Evolutionary conservation across 2,113 vertebrate genomes (phyloP).

Genomic region (Labeo rohita): DNA sequence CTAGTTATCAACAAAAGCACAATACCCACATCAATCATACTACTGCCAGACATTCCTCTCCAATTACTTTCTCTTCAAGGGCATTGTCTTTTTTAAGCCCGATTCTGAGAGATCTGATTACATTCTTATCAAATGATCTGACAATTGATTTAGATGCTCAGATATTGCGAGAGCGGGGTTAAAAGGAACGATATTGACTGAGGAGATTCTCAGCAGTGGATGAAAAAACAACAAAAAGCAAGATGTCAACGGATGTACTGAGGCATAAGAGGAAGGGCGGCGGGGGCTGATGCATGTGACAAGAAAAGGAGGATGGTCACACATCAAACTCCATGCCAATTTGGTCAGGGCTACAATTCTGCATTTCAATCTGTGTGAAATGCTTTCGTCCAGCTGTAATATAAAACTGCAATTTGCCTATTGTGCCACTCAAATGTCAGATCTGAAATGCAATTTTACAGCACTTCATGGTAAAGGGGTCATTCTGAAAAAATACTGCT

Average conservation of each 20-base stretch:
- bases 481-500: slow-evolving; percentile 15
- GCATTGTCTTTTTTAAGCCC: slow-evolving; percentile 44
- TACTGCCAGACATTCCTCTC: slow-evolving; percentile 11
- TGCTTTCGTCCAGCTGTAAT: slow-evolving; percentile 21
- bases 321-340: slow-evolving; percentile 37
- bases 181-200: slow-evolving; percentile 36
- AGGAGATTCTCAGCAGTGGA: slow-evolving; percentile 10
- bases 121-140: slow-evolving; percentile 49
- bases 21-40: slow-evolving; percentile 42
- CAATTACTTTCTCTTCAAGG: slow-evolving; percentile 44
- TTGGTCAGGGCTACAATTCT: slow-evolving; percentile 5
- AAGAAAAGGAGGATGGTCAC: slow-evolving; percentile 38
- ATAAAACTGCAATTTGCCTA: slow-evolving; percentile 32
- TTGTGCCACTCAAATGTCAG: slow-evolving; percentile 42
- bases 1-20: slow-evolving; percentile 33
- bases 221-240: slow-evolving; percentile 25
- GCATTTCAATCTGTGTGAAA: slow-evolving; percentile 21
- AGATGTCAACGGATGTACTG: slow-evolving; percentile 29
- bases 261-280: slow-evolving; percentile 19
- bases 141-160: slow-evolving; percentile 49
- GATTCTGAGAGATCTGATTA: slow-evolving; percentile 49
- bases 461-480: background rate
- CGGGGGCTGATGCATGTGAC: background rate
- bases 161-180: slow-evolving; percentile 23
- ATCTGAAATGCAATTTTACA: slow-evolving; percentile 43